Base-by-base conservation (phyloP, 2,113 vertebrate genomes). In the Philantomba maxwellii region DNA sequence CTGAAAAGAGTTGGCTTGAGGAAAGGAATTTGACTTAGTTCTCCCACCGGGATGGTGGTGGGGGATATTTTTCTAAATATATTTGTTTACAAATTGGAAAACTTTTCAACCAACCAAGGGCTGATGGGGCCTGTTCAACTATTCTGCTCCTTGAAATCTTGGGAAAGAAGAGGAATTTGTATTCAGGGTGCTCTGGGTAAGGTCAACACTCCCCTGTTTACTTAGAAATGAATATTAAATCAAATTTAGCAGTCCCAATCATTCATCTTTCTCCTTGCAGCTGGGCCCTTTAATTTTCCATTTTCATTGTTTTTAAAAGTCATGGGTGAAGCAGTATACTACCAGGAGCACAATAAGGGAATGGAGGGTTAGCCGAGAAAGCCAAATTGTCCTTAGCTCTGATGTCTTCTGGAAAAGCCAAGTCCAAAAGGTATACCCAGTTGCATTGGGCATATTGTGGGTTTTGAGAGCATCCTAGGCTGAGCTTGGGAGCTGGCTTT, bases 31-130 rank as follows among this genome's bases (percentile, higher is more conserved):
- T 86, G 82, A 91, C 77, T 95, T 91, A 16, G 21, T 82, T 94
- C 80, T 93, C 66, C 91, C 86, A 53, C 30, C 0, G 47, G 89
- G 25, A n/a, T 30, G 28, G 45, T 80, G 47, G 2, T 3, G 49
- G 30, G 9, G 49, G 6, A 26, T 64, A 83, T 84, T 91, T 86
- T 95, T 96, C 77, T 87, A 83, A 95, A 95, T 84, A 64, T 33
- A 81, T 93, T 96, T 95, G 89, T 77, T 92, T 96, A 95, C 64
- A 70, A 55, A 81, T 21, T 95, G 23, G 58, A 66, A 95, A 96
- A 43, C 19, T 33, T 96, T 96, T 86, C 84, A 91, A 91, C 55
- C 82, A 47, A 1, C 9, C 0, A 33, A 60, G 13, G 23, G 36
- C 45, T 53, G 60, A 73, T 43, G 51, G 47, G 75, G 33, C 26